Conservation (phyloP, 2,797 vertebrate species). For the Danio kyathit region DNA sequence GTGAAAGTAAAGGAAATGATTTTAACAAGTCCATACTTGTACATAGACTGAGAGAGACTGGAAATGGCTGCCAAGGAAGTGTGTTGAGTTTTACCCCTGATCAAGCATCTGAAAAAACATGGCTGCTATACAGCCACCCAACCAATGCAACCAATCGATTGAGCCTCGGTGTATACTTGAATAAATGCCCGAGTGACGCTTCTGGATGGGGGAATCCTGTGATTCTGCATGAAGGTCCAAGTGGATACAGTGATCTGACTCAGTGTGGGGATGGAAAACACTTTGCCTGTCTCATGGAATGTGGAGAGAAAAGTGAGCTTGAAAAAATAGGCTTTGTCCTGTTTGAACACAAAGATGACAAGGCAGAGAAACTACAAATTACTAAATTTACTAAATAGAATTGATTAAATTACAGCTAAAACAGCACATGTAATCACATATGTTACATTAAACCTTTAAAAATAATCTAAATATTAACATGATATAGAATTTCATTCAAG, state of each 20-base stretch:
- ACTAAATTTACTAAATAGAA: too few species aligned
- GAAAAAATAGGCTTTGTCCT: slow-evolving; percentile 72
- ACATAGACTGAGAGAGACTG: slow-evolving; percentile 66
- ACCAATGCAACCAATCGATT: slow-evolving; percentile 61
- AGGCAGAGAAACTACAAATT: too few species aligned
- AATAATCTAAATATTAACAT: too few species aligned
- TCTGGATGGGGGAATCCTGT: slow-evolving; percentile 68
- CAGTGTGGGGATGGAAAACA: slow-evolving; percentile 55
- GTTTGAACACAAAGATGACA: slow-evolving; percentile 16
- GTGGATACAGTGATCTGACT: slow-evolving; percentile 82
- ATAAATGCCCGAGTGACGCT: slow-evolving; percentile 54
- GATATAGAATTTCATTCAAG: too few species aligned
- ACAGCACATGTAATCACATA: too few species aligned
- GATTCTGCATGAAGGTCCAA: slow-evolving; percentile 75
- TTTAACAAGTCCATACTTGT: slow-evolving; percentile 59
- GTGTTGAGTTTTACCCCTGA: slow-evolving; percentile 73
- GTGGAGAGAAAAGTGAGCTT: slow-evolving; percentile 64
- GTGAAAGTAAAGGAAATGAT: slow-evolving; percentile 55
- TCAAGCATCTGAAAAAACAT: neutral
- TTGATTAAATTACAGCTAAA: too few species aligned
- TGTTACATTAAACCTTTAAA: too few species aligned
- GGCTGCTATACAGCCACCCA: slow-evolving; percentile 83
- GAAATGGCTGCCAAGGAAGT: slow-evolving; percentile 80
- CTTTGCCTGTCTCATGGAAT: slow-evolving; percentile 81
- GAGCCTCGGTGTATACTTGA: slow-evolving; percentile 78